A percentile compares a stretch with the other conserved stretches of the same genome.
These are phyloP conservation scores for Erpornis zantholeuca DNA, from an alignment of 2,113 vertebrate genomes.

Conservation along the genomic window DNA sequence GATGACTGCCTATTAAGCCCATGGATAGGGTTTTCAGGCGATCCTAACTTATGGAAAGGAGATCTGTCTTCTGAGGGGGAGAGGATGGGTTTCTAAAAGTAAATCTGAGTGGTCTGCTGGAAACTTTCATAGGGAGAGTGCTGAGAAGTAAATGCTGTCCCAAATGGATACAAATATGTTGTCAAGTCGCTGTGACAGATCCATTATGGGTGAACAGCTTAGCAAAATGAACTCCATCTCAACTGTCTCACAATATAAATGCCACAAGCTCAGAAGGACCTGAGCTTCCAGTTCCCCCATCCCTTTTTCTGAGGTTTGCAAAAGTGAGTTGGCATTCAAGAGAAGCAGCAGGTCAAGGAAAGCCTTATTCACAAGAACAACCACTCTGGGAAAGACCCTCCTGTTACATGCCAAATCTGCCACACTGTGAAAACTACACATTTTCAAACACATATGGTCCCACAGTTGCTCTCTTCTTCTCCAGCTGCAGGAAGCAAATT, in stretches of 20 bases:
- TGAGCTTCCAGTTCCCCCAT: background rate
- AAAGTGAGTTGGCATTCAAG: background rate
- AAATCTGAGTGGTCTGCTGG: background rate
- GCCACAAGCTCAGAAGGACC: background rate
- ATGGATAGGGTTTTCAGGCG: background rate
- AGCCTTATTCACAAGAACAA: background rate
- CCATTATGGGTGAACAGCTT: constrained; percentile 29
- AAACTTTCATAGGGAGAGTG: background rate
- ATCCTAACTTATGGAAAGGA: background rate
- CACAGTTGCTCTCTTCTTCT: background rate
- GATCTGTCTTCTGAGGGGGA: background rate
- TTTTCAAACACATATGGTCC: background rate
- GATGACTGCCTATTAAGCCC: background rate
- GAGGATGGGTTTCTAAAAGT: background rate
- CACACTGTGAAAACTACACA: background rate
- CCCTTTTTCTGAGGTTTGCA: background rate
- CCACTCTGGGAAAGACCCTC: background rate
- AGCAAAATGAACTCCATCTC: constrained; percentile 22
- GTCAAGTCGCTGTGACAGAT: background rate
- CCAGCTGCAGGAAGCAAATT: background rate
- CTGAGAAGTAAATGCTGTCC: background rate
- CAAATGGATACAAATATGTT: constrained; percentile 27
- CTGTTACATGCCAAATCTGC: background rate
- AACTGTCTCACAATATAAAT: constrained; percentile 23
- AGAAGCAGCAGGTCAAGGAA: background rate